Percentiles rank a stretch among this genome's conserved stretches.
phyloP scores from a whole-genome alignment of 1,140 invertebrate genomes.

The Tetraneura akinire region DNA sequence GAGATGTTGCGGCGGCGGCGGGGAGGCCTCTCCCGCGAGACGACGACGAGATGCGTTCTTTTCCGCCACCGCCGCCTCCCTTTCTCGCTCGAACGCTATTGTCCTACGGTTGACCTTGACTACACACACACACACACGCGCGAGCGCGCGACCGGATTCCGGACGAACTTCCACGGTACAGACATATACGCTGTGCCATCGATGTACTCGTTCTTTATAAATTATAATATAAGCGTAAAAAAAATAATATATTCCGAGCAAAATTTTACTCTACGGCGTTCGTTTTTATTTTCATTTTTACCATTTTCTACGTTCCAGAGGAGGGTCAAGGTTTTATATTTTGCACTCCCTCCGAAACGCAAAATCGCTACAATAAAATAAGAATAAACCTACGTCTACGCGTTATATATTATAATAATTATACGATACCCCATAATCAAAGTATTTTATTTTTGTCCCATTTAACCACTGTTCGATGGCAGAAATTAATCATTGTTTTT shows the following conservation, averaged over 20 bases:
- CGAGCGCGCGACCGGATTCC: constrained; percentile 32
- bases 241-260: not conserved
- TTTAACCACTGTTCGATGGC: too few relatives aligned
- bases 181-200: not conserved
- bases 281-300: not conserved
- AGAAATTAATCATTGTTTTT: too few relatives aligned
- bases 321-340: constrained; percentile 40
- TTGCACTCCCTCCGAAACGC: constrained; percentile 13
- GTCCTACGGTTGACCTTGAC: constrained; percentile 51
- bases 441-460: too few relatives aligned
- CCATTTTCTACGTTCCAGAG: not conserved
- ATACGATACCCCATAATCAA: too few relatives aligned
- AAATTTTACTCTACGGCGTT: not conserved
- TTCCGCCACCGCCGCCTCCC: constrained; percentile 45
- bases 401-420: too few relatives aligned
- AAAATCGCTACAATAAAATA: too few relatives aligned
- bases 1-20: not conserved
- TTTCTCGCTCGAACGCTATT: constrained; percentile 32
- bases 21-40: constrained; percentile 28
- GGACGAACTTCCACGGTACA: constrained; percentile 34
- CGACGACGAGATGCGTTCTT: constrained; percentile 47
- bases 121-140: not conserved
- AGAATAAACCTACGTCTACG: too few relatives aligned
- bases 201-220: not conserved
- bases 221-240: too few relatives aligned